Evolutionary conservation across 2,797 vertebrate species (phyloP).

Genomic region (Lepus townsendii): DNA sequence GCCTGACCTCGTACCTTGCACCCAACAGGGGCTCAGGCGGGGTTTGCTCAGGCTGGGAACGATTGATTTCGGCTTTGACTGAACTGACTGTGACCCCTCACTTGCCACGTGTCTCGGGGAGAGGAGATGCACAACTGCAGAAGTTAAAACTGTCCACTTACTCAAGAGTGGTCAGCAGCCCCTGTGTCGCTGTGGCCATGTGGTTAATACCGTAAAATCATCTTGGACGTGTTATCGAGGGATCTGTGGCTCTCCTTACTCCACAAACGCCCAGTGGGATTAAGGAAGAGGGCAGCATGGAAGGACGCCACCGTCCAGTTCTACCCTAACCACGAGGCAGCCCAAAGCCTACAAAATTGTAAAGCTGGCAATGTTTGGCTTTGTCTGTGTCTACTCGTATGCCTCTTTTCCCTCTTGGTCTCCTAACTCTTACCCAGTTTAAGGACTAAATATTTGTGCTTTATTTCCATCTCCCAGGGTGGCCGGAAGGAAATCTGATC

Average conservation of each 20-base stretch:
- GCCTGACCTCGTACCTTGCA: not conserved
- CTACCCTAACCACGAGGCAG: not conserved
- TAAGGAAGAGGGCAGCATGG: not conserved
- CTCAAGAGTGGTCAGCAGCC: not conserved
- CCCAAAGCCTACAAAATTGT: not conserved
- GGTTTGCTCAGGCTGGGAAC: not conserved
- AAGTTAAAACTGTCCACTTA: not conserved
- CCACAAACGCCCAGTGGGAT: not conserved
- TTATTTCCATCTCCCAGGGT: not conserved
- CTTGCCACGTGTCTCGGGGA: not conserved
- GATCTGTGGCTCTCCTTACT: not conserved
- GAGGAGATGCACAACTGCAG: not conserved
- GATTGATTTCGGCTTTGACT: constrained; percentile 20
- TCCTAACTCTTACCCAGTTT: not conserved
- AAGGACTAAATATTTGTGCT: constrained; percentile 28
- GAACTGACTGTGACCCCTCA: not conserved
- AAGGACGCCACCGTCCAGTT: not conserved
- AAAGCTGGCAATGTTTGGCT: not conserved
- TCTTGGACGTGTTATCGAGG: not conserved
- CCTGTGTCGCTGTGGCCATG: not conserved
- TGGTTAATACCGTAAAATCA: not conserved
- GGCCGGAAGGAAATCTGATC: constrained; percentile 44
- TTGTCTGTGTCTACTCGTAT: not conserved
- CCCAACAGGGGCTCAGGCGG: not conserved
- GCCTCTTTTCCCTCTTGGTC: not conserved